A percentile compares a stretch with the other conserved stretches of the same genome.
These are phyloP conservation scores for Orchesella flavescens DNA, from an alignment of 2,888 invertebrate species.

Conservation along the genomic window DNA sequence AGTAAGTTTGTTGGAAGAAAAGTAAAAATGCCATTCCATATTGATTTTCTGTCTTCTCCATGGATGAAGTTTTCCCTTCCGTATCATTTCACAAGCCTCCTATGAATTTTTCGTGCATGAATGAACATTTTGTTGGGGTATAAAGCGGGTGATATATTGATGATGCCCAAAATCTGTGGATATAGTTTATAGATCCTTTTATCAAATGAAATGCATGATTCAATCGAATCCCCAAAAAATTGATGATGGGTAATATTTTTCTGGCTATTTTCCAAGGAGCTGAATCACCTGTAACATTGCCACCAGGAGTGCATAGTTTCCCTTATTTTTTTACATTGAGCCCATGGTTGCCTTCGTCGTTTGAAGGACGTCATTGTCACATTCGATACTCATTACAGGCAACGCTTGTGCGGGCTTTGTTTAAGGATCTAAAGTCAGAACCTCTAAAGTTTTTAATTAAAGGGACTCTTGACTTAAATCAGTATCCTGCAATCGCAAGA, in stretches of 20 bases:
- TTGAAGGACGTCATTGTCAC: conserved; percentile 50
- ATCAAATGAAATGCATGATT: no score
- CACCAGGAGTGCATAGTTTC: conserved; percentile 45
- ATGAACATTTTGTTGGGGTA: not conserved
- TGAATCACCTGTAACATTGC: conserved; percentile 36
- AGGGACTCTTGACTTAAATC: conserved; percentile 46
- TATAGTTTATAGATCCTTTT: no score
- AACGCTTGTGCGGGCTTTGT: conserved; percentile 38
- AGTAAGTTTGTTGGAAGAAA: conserved; percentile 17
- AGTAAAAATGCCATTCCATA: not conserved
- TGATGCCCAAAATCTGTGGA: no score
- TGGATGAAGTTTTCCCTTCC: conserved; percentile 4
- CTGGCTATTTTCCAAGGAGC: conserved; percentile 13
- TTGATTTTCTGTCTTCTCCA: conserved; percentile 17
- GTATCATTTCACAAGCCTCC: not conserved
- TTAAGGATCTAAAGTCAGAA: conserved; percentile 53
- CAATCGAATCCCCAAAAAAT: no score
- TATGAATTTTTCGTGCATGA: not conserved
- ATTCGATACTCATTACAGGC: conserved; percentile 43
- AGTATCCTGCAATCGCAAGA: conserved; percentile 20
- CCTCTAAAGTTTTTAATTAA: conserved; percentile 47
- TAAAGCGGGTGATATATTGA: no score
- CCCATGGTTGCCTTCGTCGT: conserved; percentile 51
- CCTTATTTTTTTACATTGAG: conserved; percentile 46
- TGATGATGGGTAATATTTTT: no score